phyloP scores from a whole-genome alignment of 2,888 invertebrate species.

The Drosophila acutilabella region DNA sequence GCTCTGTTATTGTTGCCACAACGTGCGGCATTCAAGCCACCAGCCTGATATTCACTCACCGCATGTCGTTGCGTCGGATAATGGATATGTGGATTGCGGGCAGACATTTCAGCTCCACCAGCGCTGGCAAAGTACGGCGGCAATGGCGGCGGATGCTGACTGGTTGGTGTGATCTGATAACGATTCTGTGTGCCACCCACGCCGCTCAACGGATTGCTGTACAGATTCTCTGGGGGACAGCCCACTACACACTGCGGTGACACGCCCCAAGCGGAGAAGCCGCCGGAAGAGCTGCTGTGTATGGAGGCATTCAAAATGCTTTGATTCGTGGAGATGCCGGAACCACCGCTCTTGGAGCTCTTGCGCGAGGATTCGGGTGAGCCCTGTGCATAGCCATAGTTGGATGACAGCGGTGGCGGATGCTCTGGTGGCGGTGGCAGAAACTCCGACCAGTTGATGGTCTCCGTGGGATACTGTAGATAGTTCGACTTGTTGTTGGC shows the following conservation, averaged over 20 bases:
- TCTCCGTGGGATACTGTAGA: conserved; percentile 85
- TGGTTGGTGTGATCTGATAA: conserved; percentile 85
- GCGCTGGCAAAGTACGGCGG: conserved; percentile 83
- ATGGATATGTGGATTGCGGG: conserved; percentile 84
- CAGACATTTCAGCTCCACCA: conserved; percentile 67
- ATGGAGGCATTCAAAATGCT: conserved; percentile 85
- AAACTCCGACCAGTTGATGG: conserved; percentile 87
- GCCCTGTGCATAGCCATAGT: conserved; percentile 83
- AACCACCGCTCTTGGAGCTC: conserved; percentile 85
- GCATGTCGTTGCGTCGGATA: conserved; percentile 85
- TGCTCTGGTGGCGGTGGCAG: conserved; percentile 88
- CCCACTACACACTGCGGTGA: conserved; percentile 81
- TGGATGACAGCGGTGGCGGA: conserved; percentile 86
- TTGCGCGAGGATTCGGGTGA: conserved; percentile 85
- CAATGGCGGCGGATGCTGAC: conserved; percentile 84
- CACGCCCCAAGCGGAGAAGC: conserved; percentile 85
- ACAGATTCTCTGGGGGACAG: conserved; percentile 83
- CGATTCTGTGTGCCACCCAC: conserved; percentile 82
- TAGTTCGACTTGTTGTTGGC: conserved; percentile 79
- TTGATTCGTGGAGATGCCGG: conserved; percentile 84
- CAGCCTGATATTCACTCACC: conserved; percentile 84
- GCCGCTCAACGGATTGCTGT: conserved; percentile 84
- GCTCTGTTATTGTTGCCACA: conserved; percentile 84
- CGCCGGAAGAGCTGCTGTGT: conserved; percentile 85
- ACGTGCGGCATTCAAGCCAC: conserved; percentile 80